A percentile compares a stretch with the other conserved stretches of the same genome.
Conservation (phyloP, 53 echinoderm and acorn worm species). For the Mesocentrotus franciscanus region DNA sequence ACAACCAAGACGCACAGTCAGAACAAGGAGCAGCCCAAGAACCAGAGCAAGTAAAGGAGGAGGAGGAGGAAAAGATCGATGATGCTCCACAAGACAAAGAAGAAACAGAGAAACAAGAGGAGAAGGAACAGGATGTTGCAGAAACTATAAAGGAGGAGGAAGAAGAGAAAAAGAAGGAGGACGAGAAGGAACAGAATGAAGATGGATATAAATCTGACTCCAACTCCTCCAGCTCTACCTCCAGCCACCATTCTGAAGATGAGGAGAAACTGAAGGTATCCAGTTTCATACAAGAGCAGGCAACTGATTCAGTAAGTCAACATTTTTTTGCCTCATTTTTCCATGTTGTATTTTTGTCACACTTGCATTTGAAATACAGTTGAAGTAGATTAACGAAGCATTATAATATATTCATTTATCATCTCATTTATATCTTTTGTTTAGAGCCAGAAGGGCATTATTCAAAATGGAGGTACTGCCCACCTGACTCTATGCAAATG, state of each 20-base stretch:
- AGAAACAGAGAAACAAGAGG: neutral
- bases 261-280: conserved; percentile 54
- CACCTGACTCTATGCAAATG: too few relatives aligned
- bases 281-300: conserved; percentile 51
- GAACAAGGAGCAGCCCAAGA: neutral
- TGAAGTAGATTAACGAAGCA: neutral
- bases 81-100: neutral
- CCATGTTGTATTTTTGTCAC: neutral
- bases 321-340: neutral
- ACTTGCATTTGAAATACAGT: neutral
- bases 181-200: conserved; percentile 2
- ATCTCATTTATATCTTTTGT: neutral
- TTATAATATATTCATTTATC: neutral
- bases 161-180: conserved; percentile 34
- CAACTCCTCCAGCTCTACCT: conserved; percentile 56
- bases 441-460: neutral
- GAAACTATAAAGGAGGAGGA: neutral
- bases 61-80: conserved; percentile 1
- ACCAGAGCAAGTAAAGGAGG: conserved; percentile 28
- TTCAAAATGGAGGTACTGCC: too few relatives aligned
- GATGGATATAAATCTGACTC: conserved; percentile 46
- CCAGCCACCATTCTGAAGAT: conserved; percentile 67
- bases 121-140: neutral
- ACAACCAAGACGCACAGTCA: neutral
- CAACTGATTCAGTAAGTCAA: conserved; percentile 49